Evolutionary conservation across 2,888 invertebrate species (phyloP).

Genomic region (Pachycephus smyrnensis): DNA sequence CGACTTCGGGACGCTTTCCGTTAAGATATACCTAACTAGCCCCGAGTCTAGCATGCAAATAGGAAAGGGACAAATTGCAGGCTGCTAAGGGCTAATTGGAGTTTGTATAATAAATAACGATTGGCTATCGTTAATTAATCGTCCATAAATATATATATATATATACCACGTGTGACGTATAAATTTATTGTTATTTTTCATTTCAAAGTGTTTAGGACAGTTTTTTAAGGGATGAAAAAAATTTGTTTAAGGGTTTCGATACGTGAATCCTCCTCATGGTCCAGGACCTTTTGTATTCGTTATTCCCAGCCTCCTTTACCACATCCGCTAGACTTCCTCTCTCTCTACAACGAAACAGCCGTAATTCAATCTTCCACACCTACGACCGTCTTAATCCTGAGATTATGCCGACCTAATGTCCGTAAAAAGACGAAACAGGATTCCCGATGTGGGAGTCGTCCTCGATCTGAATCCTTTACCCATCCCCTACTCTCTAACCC

Average conservation of each 20-base stretch:
- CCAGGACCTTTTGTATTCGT: background rate
- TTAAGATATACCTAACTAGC: background rate
- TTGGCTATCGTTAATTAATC: background rate
- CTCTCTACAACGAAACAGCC: conserved; percentile 16
- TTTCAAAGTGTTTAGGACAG: background rate
- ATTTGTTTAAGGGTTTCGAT: background rate
- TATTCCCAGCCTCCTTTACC: background rate
- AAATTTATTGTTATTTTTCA: background rate
- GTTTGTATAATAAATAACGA: background rate
- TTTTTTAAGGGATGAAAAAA: background rate
- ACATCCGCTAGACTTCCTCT: background rate
- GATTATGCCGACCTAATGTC: conserved; percentile 49
- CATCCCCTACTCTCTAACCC: background rate
- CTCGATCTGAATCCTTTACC: background rate
- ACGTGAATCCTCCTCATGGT: background rate
- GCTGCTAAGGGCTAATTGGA: background rate
- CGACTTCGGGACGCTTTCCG: background rate
- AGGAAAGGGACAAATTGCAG: background rate
- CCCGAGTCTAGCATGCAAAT: background rate
- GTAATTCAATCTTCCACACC: conserved; percentile 54
- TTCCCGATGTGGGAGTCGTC: conserved; percentile 7
- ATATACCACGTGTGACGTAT: background rate
- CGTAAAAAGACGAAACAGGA: conserved; percentile 32
- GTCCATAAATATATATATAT: too few species aligned
- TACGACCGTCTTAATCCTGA: conserved; percentile 52